Percentiles rank a stretch among this genome's conserved stretches.
These are phyloP conservation scores for Brachionus manjavacas DNA, from an alignment of 1,140 invertebrate species.

Conservation along the genomic window DNA sequence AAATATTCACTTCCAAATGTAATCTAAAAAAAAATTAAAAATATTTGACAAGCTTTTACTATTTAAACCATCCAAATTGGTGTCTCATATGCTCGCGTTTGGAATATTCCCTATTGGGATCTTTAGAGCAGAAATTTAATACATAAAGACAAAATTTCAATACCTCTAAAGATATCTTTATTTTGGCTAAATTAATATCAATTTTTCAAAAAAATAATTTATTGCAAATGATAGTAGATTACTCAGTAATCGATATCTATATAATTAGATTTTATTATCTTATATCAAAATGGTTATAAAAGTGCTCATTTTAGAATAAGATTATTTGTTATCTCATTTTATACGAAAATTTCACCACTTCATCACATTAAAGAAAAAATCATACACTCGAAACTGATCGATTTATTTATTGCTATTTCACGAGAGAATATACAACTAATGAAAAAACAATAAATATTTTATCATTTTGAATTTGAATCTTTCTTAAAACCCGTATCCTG, in stretches of 20 bases:
- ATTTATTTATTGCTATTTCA: background rate
- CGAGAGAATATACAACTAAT: background rate
- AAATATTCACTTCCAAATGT: too few relatives aligned
- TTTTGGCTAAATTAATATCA: background rate
- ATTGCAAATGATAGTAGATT: background rate
- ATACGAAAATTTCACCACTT: background rate
- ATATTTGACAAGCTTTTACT: background rate
- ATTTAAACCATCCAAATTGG: background rate
- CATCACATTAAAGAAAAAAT: background rate
- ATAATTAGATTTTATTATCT: background rate
- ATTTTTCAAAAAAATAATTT: background rate
- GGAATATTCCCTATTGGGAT: too few relatives aligned
- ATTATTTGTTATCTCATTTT: background rate
- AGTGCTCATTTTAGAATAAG: background rate
- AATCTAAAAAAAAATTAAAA: background rate
- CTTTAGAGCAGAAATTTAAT: background rate
- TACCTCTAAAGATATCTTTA: background rate
- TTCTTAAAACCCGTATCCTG: background rate
- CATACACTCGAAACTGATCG: background rate
- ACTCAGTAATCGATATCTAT: background rate
- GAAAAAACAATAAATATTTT: constrained; percentile 34
- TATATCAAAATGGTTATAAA: background rate
- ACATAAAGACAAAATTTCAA: background rate
- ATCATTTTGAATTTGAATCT: background rate
- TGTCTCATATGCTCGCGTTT: too few relatives aligned